Conservation (phyloP, 2,797 vertebrate species). For the Chelon auratus region DNA sequence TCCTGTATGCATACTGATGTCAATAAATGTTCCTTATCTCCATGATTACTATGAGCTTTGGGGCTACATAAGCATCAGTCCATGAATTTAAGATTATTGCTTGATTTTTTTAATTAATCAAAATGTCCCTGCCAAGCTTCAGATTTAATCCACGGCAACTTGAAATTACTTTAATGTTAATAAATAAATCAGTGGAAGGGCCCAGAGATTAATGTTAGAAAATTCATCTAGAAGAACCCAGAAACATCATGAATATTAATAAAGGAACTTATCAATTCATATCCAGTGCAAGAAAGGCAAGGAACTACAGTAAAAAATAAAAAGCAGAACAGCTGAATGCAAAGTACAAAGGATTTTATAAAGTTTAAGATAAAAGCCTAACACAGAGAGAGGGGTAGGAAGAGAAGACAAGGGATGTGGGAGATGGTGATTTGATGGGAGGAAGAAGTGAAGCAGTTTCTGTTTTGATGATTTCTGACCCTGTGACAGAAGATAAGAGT, state of each 20-base stretch:
- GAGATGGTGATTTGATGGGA: slow-evolving; percentile 15
- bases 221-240: background rate
- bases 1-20: background rate
- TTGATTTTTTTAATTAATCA: background rate
- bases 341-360: slow-evolving; percentile 30
- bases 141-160: background rate
- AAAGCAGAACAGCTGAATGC: background rate
- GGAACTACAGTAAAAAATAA: background rate
- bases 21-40: background rate
- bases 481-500: slow-evolving; percentile 42
- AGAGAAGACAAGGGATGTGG: background rate
- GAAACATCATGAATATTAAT: background rate
- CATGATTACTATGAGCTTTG: background rate
- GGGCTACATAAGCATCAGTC: background rate
- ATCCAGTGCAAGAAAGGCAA: background rate
- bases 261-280: slow-evolving; percentile 5
- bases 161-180: background rate
- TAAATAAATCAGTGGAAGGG: background rate
- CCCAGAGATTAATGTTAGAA: background rate
- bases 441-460: slow-evolving; percentile 1
- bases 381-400: background rate
- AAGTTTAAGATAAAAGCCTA: slow-evolving; percentile 17
- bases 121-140: background rate
- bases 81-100: background rate
- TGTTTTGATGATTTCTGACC: slow-evolving; percentile 7